Evolutionary conservation across 2,797 vertebrate genomes (phyloP), one percentile per base, ranked within the genome.

Genomic region (Glossophaga mutica): DNA sequence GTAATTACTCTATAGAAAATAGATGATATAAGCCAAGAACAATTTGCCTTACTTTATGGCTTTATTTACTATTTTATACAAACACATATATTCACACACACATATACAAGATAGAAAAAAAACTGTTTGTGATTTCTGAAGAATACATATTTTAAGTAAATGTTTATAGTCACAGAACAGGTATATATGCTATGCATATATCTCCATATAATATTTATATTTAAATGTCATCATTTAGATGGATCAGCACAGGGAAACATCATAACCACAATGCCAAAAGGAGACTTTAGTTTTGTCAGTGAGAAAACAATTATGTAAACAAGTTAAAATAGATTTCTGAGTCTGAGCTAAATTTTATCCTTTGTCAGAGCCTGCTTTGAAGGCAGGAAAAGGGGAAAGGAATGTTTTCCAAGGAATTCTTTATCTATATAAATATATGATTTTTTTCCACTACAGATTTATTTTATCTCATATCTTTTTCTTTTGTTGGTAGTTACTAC

Each of bases 1-100:
- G 68, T 96, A 98, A 98, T 98, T 98, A 96, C 81, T 95, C 44
- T 95, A 67, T 50, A 97, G 96, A 97, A 98, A 98, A 97, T 50
- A 97, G 79, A 93, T 95, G 87, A 90, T 87, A 39, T 92, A 79
- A 98, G 37, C 29, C 32, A 86, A 88, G 44, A 96, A 84, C 71
- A 59, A 39, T 93, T 96, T 97, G 62, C 24, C 84, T 96, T 96
- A 34, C 42, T 93, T 93, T 85, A 89, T 73, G 46, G 2, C 37
- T 94, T 77, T 90, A 90, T 93, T 86, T 95, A 46, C 50, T 91
- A 1, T 57, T 94, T 83, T 70, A 59, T 5, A 83, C 5, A 83
- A 3, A 42, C 8, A 85, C 1, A 48, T 9, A 57, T 22, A 67
- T 46, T 55, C 29, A 92, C 29, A n/a, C 21, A 46, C 11, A 87